Conservation (phyloP, 2,888 invertebrate species). For the Gastracanthus pulcherrimus region DNA sequence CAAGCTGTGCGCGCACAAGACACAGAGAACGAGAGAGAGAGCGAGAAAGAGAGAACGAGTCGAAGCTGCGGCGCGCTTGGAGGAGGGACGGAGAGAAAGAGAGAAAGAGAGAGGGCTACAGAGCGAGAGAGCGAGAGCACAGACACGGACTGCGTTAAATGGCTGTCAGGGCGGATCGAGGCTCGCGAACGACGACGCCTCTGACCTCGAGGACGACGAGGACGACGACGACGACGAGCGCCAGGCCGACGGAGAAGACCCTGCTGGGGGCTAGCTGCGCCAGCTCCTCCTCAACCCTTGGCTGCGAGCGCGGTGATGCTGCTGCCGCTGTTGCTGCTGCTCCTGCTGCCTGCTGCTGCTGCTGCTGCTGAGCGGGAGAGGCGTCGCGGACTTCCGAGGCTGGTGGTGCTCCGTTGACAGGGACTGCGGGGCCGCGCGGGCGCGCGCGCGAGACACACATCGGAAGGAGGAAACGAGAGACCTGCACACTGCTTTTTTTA, state of each 20-base stretch:
- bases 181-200: constrained; percentile 55
- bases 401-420: constrained; percentile 36
- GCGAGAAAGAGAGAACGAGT: constrained; percentile 1
- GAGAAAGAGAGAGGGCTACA: not conserved
- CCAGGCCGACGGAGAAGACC: constrained; percentile 25
- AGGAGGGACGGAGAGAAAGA: constrained; percentile 14
- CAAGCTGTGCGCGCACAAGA: constrained; percentile 13
- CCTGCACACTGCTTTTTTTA: not conserved
- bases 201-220: constrained; percentile 54
- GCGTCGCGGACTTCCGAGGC: constrained; percentile 24
- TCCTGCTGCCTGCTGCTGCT: constrained; percentile 11
- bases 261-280: constrained; percentile 6
- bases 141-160: constrained; percentile 54
- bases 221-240: too few species aligned
- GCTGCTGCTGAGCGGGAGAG: constrained; percentile 37
- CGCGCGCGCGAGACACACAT: too few species aligned
- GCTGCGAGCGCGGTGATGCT: constrained; percentile 49
- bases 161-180: constrained; percentile 58
- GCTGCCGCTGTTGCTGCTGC: constrained; percentile 26
- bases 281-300: not conserved
- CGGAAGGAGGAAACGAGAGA: not conserved
- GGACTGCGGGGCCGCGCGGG: not conserved
- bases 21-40: not conserved
- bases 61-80: not conserved
- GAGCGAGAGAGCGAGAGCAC: constrained; percentile 7